Evolutionary conservation across 2,888 invertebrate species (phyloP).

Genomic region (Cryptosula pallasiana): DNA sequence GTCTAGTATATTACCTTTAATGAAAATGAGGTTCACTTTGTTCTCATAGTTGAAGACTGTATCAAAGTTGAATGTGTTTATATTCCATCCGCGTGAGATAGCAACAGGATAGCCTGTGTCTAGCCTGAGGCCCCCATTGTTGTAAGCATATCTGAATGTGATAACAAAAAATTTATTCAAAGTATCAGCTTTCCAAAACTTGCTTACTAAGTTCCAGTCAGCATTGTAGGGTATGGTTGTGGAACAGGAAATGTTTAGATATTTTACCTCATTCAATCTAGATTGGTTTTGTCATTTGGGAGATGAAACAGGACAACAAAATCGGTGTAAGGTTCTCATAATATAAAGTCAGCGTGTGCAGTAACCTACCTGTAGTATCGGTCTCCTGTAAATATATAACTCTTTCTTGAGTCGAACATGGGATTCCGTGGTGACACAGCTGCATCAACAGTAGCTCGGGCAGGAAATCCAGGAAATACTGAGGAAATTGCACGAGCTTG

Average conservation of each 20-base stretch:
- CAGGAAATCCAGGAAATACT: slow-evolving; percentile 10
- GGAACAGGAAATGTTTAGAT: too few species aligned
- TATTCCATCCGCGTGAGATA: slow-evolving; percentile 27
- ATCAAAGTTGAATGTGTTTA: neutral
- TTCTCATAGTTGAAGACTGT: neutral
- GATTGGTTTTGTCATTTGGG: too few species aligned
- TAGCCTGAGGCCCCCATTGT: slow-evolving; percentile 22
- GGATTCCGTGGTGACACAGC: slow-evolving; percentile 2
- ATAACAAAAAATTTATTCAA: too few species aligned
- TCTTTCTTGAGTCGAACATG: neutral
- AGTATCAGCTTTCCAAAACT: too few species aligned
- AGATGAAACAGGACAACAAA: too few species aligned
- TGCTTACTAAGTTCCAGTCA: too few species aligned
- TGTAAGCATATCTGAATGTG: neutral
- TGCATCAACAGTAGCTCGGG: neutral
- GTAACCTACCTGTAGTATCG: slow-evolving; percentile 19
- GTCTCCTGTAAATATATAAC: slow-evolving; percentile 1
- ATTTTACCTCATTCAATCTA: too few species aligned
- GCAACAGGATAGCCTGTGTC: slow-evolving; percentile 28
- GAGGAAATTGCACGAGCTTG: neutral
- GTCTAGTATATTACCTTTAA: slow-evolving; percentile 2
- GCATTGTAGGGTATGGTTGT: too few species aligned
- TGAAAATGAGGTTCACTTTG: neutral
- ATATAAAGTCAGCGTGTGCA: too few species aligned
- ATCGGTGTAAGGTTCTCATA: too few species aligned